Conservation (phyloP, 2,797 vertebrate genomes). For the Chlorospingus semifuscus region DNA sequence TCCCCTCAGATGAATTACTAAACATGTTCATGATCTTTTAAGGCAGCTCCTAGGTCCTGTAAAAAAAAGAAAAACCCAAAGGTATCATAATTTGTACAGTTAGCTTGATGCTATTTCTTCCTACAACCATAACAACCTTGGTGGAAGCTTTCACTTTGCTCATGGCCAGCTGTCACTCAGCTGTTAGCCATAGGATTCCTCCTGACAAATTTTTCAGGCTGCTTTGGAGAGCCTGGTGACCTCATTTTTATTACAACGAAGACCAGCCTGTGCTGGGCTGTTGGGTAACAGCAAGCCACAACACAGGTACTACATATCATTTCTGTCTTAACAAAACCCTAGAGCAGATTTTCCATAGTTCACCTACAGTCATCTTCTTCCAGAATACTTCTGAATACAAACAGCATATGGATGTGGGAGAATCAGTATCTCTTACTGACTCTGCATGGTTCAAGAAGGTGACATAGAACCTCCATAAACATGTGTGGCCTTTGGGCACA, state of each 20-base stretch:
- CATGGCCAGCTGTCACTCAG: neutral
- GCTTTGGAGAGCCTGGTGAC: neutral
- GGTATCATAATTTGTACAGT: neutral
- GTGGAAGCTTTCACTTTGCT: neutral
- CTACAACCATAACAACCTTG: neutral
- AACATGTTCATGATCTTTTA: conserved; percentile 40
- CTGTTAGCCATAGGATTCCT: neutral
- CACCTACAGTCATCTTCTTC: neutral
- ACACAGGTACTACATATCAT: neutral
- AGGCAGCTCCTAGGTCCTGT: neutral
- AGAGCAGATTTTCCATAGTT: neutral
- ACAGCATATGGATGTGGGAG: neutral
- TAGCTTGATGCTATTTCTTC: neutral
- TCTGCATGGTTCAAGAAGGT: neutral
- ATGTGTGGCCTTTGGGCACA: neutral
- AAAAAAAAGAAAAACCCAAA: neutral
- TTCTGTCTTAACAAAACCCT: neutral
- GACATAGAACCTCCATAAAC: neutral
- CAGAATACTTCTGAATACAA: neutral
- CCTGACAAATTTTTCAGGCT: neutral
- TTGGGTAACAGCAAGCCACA: neutral
- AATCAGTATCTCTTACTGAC: neutral
- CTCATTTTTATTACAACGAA: neutral
- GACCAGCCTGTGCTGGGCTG: neutral
- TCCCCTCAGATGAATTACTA: conserved; percentile 7